Evolutionary conservation across 2,113 vertebrate species (phyloP), one percentile per base, ranked within the genome.

Genomic region (Pao palembangensis): DNA sequence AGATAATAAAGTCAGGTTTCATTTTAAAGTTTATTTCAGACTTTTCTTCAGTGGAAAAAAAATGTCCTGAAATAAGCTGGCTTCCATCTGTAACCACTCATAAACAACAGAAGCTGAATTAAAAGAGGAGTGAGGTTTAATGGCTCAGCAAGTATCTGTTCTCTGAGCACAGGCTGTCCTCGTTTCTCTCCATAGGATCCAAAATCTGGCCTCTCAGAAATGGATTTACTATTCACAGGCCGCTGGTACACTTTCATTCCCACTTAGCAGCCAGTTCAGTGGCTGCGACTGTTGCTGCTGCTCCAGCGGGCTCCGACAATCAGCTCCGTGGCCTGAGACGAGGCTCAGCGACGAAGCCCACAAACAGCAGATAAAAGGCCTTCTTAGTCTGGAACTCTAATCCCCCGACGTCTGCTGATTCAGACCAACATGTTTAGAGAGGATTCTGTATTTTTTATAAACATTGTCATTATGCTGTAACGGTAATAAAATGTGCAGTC

Each of bases 351-450:
- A 54, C 70, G 65, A 66, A 78, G 76, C 73, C 81, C 78, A 84
- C 83, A 80, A 76, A 84, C 83, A 63, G 67, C 54, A 83, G 78
- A 88, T 84, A 78, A 89, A 88, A 83, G 75, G 28, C 50, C 34
- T 52, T 41, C 21, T 23, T 3, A 6, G 55, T 42, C 70, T 67
- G 57, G 6, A 43, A 28, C 51, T 66, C 60, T 84, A 87, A 88
- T 86, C 83, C 77, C 61, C 42, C 46, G 55, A 51, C 51, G 64
- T 70, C 56, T 61, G 58, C 71, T 79, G 66, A 81, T 77, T 79
- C 75, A 79, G 8, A 38, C 34, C 8, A 84, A 75, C 69, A 80
- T 67, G 55, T 80, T 75, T 69, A 55, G 70, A 61, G 15, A 41
- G 73, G 50, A 62, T 38, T 53, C 28, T 63, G 63, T 18, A 69